phyloP scores from a whole-genome alignment of 1,140 invertebrate species.

The Bombus ignitus region DNA sequence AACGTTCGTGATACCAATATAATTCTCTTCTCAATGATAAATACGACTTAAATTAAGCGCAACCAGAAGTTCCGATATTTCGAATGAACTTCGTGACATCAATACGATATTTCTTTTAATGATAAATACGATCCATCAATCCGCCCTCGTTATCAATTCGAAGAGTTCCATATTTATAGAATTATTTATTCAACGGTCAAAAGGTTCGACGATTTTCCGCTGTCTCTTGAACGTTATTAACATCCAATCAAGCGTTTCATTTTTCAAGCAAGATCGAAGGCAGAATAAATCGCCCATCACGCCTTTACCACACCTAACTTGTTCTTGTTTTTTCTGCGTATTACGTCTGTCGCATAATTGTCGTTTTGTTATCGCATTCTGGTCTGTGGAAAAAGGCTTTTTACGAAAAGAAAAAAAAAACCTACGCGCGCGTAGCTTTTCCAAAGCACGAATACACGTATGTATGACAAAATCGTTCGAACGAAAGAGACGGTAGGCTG shows the following conservation, averaged over 20 bases:
- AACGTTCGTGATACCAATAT: too few species aligned
- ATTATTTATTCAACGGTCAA: not conserved
- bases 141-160: not conserved
- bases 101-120: not conserved
- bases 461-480: constrained; percentile 23
- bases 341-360: constrained; percentile 59
- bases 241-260: not conserved
- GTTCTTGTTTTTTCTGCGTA: constrained; percentile 34
- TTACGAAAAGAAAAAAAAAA: not conserved
- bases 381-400: constrained; percentile 26
- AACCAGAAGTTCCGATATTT: not conserved
- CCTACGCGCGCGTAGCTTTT: too few species aligned
- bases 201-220: too few species aligned
- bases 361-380: constrained; percentile 40
- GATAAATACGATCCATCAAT: not conserved
- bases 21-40: too few species aligned
- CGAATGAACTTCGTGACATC: not conserved
- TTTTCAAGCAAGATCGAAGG: constrained; percentile 8
- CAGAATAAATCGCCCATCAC: not conserved
- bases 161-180: not conserved
- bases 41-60: too few species aligned
- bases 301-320: constrained; percentile 19
- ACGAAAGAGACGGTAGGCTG: constrained; percentile 53
- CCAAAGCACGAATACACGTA: not conserved
- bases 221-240: not conserved